Base-by-base conservation (phyloP, 2,888 invertebrate species). In the Idaea straminata region DNA sequence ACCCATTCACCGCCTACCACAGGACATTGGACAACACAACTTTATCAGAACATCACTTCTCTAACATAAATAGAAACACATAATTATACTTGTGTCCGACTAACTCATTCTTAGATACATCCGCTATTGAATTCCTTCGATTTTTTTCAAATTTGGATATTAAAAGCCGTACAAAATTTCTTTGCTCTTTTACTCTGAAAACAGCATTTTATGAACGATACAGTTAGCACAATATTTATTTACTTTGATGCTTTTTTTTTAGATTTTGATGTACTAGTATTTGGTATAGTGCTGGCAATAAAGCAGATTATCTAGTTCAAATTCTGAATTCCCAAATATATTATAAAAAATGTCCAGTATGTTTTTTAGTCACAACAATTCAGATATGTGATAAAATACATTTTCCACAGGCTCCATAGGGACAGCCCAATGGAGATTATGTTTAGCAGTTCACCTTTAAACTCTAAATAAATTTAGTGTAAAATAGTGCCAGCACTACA, bases 211-310 rank as follows among this genome's bases (percentile, higher is more conserved):
- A 70, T 69, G 66, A 66, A 69, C 74, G 71, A 68, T 64, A 66
- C 71, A 73, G 79, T 85, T 83, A 84, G 82, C 78, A 81, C 77
- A 77, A 71, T 82, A 82, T 72, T 72, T 61, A 57, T 69, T 74
- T 66, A 65, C 65, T 64, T 66, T 64, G 61, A 60, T 62, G 7
- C 47, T 47, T 10, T 47, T 47, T 38, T 47, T 38, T 62, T 62
- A 64, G 62, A 63, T 59, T 63, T 61, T 61, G 66, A 65, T 63
- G 62, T 64, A 25, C 25, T 66, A 61, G 59, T 64, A 62, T 61
- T 57, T 60, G 62, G 65, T 62, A 66, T 73, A 72, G 70, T 72
- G 71, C 68, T 70, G 72, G 69, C 69, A 65, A n/a, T 62, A 64
- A 62, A 66, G 15, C 63, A n/a, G n/a, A n/a, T n/a, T n/a, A n/a